phyloP scores from a whole-genome alignment of 2,888 invertebrate species.

The Embidobia sp. region DNA sequence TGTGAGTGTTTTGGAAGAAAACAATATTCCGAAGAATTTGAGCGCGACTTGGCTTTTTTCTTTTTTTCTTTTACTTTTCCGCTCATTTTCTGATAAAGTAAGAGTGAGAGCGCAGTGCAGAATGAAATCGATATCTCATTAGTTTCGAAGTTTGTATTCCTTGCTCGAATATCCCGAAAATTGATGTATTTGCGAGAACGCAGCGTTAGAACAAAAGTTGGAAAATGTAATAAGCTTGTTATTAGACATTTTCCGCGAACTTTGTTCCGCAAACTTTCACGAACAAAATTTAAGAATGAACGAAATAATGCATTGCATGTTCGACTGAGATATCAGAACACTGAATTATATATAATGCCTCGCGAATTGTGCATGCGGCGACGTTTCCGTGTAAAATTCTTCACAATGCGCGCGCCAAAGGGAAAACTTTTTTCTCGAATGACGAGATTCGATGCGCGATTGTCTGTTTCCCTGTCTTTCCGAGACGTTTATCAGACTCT shows the following conservation, averaged over 20 bases:
- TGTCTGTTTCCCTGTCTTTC: conserved; percentile 33
- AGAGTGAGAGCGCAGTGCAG: conserved; percentile 20
- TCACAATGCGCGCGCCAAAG: conserved; percentile 18
- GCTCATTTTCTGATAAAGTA: neutral
- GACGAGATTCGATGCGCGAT: no score
- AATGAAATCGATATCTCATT: conserved; percentile 61
- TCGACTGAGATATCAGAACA: conserved; percentile 46
- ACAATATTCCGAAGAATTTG: conserved; percentile 44
- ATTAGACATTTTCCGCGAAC: conserved; percentile 57
- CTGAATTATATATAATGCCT: conserved; percentile 56
- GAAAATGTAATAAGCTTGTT: conserved; percentile 64
- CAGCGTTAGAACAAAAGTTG: conserved; percentile 57
- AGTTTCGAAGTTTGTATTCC: conserved; percentile 52
- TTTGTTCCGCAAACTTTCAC: conserved; percentile 57
- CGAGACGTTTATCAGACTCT: conserved; percentile 34
- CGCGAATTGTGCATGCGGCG: conserved; percentile 40
- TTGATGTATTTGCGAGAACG: conserved; percentile 57
- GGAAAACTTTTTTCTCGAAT: conserved; percentile 35
- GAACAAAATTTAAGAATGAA: conserved; percentile 58
- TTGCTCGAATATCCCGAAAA: conserved; percentile 52
- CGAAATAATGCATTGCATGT: conserved; percentile 57
- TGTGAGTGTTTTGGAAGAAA: conserved; percentile 59
- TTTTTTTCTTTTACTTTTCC: neutral
- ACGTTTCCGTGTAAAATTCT: conserved; percentile 43
- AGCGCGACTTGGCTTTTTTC: no score